These are phyloP conservation scores for Muscidifurax raptorellus DNA, from an alignment of 1,140 invertebrate genomes.

Conservation along the genomic window DNA sequence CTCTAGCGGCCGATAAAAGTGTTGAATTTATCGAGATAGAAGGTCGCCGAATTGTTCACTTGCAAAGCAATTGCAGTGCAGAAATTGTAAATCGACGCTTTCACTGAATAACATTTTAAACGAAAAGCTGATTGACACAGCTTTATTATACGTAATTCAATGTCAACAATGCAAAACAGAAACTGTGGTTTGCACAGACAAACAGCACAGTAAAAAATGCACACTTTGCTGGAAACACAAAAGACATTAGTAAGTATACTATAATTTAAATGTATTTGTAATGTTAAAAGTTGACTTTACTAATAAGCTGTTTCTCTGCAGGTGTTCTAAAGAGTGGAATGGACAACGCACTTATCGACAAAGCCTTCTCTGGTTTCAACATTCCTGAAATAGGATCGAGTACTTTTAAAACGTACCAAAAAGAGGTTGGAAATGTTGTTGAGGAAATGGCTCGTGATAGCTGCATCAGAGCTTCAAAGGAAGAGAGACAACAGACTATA, in stretches of 20 bases:
- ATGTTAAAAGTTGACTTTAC: too few species aligned
- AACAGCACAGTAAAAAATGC: slow-evolving; percentile 2
- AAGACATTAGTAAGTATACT: too few species aligned
- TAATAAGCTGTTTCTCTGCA: background rate
- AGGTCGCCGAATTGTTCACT: background rate
- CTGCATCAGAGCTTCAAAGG: slow-evolving; percentile 42
- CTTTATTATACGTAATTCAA: background rate
- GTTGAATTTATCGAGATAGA: background rate
- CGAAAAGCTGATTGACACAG: too few species aligned
- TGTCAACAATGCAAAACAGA: background rate
- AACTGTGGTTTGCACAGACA: background rate
- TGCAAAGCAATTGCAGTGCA: background rate
- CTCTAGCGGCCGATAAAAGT: too few species aligned
- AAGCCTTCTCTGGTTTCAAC: slow-evolving; percentile 37
- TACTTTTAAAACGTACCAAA: slow-evolving; percentile 49
- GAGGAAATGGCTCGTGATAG: slow-evolving; percentile 48
- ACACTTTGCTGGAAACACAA: background rate
- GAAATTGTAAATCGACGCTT: background rate
- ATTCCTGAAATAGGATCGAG: slow-evolving; percentile 41
- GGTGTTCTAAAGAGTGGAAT: slow-evolving; percentile 46
- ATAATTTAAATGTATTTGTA: too few species aligned
- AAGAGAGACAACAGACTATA: slow-evolving; percentile 47
- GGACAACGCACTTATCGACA: slow-evolving; percentile 45
- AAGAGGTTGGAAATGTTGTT: slow-evolving; percentile 30
- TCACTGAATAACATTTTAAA: background rate